Evolutionary conservation across 2,797 vertebrate species (phyloP).

Genomic region (Microhierax caerulescens): DNA sequence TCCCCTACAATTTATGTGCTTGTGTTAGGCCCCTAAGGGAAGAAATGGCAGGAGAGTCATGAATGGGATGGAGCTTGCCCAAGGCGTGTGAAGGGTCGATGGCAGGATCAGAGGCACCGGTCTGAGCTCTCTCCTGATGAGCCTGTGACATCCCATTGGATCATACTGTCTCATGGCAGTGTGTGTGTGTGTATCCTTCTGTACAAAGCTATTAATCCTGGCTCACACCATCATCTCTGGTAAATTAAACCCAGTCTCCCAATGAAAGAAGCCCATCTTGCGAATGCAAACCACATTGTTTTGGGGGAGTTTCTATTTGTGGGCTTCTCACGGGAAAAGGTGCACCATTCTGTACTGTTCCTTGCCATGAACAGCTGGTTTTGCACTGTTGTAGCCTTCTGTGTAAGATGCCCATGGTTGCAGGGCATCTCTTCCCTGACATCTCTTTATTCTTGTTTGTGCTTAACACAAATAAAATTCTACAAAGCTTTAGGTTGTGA

Average conservation of each 20-base stretch:
- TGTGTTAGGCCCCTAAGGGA: neutral
- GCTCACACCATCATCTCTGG: neutral
- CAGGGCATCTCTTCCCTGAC: neutral
- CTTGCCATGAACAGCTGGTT: neutral
- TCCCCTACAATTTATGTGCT: neutral
- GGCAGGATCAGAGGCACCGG: neutral
- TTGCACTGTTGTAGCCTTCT: neutral
- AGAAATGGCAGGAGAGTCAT: neutral
- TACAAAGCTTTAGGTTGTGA: neutral
- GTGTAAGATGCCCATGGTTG: neutral
- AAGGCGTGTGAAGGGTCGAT: rapidly evolving
- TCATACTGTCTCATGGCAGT: neutral
- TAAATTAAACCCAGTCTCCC: neutral
- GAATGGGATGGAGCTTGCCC: neutral
- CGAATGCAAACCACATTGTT: neutral
- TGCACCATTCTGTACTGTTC: neutral
- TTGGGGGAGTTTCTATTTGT: neutral
- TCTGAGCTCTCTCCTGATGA: neutral
- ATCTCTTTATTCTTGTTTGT: conserved; percentile 18
- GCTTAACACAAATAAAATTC: neutral
- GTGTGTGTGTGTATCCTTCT: neutral
- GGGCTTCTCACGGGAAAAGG: neutral
- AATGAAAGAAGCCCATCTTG: neutral
- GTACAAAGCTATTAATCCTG: neutral
- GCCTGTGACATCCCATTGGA: neutral